phyloP scores from a whole-genome alignment of 2,113 vertebrate genomes.

The Anarrhichthys ocellatus region DNA sequence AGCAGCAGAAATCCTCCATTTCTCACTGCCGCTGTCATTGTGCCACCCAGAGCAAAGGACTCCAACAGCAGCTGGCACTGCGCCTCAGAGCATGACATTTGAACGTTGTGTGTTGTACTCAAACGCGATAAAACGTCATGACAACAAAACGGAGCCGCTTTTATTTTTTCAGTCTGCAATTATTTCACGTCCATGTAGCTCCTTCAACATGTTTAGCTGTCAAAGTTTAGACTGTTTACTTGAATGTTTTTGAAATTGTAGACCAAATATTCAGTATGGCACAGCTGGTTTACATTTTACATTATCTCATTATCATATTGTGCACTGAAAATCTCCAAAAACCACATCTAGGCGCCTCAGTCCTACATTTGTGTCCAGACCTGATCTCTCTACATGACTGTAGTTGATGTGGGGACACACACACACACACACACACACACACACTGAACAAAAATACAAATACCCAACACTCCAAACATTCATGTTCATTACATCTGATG shows the following conservation, averaged over 20 bases:
- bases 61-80: background rate
- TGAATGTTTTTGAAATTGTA: background rate
- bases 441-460: too few species aligned
- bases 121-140: background rate
- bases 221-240: background rate
- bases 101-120: background rate
- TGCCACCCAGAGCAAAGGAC: slow-evolving; percentile 15
- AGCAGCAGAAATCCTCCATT: slow-evolving; percentile 22
- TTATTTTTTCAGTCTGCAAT: background rate
- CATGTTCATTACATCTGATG: too few species aligned
- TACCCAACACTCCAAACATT: too few species aligned
- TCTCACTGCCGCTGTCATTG: background rate
- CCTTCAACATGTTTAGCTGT: background rate
- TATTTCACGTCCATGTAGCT: background rate
- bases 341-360: too few species aligned
- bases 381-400: too few species aligned
- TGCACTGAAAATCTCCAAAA: background rate
- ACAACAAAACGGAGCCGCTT: background rate
- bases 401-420: too few species aligned
- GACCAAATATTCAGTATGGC: background rate
- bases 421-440: too few species aligned
- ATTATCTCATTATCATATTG: background rate
- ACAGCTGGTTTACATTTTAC: too few species aligned
- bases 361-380: too few species aligned
- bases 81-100: background rate